These are phyloP conservation scores for Hyalella azteca DNA, from an alignment of 2,888 invertebrate species.

Conservation along the genomic window DNA sequence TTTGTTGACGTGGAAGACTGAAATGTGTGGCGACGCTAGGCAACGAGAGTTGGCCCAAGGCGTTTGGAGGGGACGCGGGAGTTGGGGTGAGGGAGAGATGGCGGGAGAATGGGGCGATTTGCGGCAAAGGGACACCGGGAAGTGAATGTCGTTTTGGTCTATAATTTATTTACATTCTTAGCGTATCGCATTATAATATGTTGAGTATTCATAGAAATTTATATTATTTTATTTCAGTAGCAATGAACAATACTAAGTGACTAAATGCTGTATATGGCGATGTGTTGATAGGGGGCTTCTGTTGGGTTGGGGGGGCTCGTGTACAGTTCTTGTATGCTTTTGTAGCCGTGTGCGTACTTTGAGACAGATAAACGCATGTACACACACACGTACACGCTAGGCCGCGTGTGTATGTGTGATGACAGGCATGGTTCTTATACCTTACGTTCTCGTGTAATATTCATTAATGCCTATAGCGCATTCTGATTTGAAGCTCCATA, in stretches of 20 bases:
- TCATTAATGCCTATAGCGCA: no score
- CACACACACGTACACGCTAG: background rate
- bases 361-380: background rate
- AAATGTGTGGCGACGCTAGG: background rate
- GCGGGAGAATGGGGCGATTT: background rate
- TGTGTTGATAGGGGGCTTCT: no score
- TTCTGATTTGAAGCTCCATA: no score
- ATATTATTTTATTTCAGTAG: no score
- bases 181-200: no score
- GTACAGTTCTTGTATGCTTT: constrained; percentile 39
- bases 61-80: constrained; percentile 5
- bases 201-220: no score
- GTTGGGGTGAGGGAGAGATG: background rate
- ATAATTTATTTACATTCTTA: no score
- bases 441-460: no score
- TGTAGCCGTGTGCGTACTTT: background rate
- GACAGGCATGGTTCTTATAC: no score
- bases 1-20: no score
- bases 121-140: constrained; percentile 16
- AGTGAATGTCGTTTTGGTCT: constrained; percentile 28
- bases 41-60: constrained; percentile 8
- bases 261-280: no score
- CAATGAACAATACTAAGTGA: no score
- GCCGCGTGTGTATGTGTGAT: background rate
- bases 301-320: background rate